phyloP scores from a whole-genome alignment of 2,113 vertebrate genomes.

The Rhinolophus sinicus region DNA sequence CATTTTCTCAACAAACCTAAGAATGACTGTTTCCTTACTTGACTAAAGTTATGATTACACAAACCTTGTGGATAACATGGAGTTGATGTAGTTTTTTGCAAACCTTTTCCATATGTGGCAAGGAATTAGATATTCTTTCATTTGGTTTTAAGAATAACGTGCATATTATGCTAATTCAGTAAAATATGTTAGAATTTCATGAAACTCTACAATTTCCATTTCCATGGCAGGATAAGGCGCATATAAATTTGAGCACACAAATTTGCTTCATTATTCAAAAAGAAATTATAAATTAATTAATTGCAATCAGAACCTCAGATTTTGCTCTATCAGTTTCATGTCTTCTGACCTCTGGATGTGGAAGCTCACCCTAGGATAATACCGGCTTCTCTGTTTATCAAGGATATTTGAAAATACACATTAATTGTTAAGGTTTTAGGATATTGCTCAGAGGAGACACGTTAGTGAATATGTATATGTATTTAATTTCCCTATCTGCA shows the following conservation, averaged over 20 bases:
- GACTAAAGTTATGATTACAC: slow-evolving; percentile 10
- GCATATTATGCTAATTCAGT: slow-evolving; percentile 15
- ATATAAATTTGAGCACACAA: background rate
- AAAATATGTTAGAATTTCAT: slow-evolving; percentile 43
- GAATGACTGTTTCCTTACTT: slow-evolving; percentile 51
- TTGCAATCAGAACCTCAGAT: background rate
- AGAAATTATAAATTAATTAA: slow-evolving; percentile 9
- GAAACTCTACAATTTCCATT: background rate
- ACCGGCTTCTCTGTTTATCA: background rate
- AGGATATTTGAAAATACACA: background rate
- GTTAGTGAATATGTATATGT: background rate
- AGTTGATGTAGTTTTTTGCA: slow-evolving; percentile 6
- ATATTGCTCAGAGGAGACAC: background rate
- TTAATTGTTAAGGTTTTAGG: background rate
- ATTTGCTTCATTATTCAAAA: slow-evolving; percentile 15
- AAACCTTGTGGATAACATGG: slow-evolving; percentile 3
- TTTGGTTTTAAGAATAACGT: slow-evolving; percentile 40
- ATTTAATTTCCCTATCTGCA: background rate
- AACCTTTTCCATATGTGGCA: slow-evolving; percentile 49
- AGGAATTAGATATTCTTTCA: slow-evolving; percentile 33
- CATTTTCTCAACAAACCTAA: slow-evolving; percentile 35
- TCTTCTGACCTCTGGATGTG: background rate
- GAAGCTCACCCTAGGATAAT: background rate
- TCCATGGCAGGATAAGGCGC: background rate
- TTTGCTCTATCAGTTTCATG: background rate